Evolutionary conservation across 2,888 invertebrate species (phyloP), one percentile per base, ranked within the genome.

Genomic region (Diarsia dahlii): DNA sequence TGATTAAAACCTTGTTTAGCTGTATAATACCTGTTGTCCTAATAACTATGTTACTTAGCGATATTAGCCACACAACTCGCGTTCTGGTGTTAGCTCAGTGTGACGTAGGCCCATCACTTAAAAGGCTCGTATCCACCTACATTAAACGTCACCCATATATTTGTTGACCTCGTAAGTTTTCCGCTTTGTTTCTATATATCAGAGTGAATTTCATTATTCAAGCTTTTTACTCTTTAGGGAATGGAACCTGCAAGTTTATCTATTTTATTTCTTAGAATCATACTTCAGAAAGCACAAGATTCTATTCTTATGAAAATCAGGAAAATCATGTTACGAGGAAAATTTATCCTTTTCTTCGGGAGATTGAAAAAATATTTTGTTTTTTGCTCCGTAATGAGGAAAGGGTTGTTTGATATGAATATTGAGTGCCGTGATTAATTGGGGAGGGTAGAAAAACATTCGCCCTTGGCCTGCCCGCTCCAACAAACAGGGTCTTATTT

Each of bases 351-450:
- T 28, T 54, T 64, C 13, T 67, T 18, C 2, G 28, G 20, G 20
- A 58, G 20, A 56, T 46, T 10, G 15, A 64, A 65, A 34, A 60
- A n/a, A 34, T 28, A 54, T 45, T 34, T 60, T 28, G n/a, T 50
- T 58, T 63, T 65, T 45, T 45, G 23, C 10, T 48, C 23, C 20
- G 46, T 23, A 68, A 81, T 81, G 64, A 84, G 68, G 64, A 74
- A 81, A 66, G 64, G 85, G 60, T 74, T 74, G n/a, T 62, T 68
- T n/a, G 56, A 64, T 72, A 72, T 62, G 60, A 81, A 74, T 81
- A 81, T 65, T 74, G 81, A 74, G 60, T 50, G 60, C 63, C 54
- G 62, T 74, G 63, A 68, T 81, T 84, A 81, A 74, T 80, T 81
- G 45, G 68, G 54, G 46, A 62, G 54, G 50, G 56, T 54, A 68